Evolutionary conservation across 2,888 invertebrate genomes (phyloP).

Genomic region (Spodoptera exigua): DNA sequence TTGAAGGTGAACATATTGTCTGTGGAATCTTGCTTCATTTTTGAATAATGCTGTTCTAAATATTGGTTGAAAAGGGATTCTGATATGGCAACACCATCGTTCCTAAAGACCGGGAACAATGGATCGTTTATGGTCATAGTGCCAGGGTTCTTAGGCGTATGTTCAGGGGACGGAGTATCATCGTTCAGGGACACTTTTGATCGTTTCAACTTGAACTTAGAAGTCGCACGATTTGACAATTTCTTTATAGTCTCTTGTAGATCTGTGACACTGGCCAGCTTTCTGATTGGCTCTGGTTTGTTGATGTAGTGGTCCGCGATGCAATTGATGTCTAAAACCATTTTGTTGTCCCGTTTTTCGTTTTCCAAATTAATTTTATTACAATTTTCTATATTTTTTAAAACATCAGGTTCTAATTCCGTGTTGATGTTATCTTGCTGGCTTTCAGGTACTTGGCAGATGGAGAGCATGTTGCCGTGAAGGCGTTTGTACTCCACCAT

Average conservation of each 20-base stretch:
- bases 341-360: slow-evolving; percentile 79
- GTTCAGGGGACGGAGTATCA: slow-evolving; percentile 75
- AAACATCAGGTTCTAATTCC: slow-evolving; percentile 76
- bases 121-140: slow-evolving; percentile 94
- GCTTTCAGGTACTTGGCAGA: slow-evolving; percentile 91
- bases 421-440: slow-evolving; percentile 82
- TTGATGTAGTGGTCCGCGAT: slow-evolving; percentile 86
- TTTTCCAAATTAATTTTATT: slow-evolving; percentile 73
- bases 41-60: slow-evolving; percentile 90
- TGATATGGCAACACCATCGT: slow-evolving; percentile 92
- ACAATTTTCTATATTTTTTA: slow-evolving; percentile 79
- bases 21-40: slow-evolving; percentile 84
- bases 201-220: slow-evolving; percentile 86
- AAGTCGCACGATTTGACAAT: slow-evolving; percentile 88
- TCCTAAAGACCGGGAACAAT: slow-evolving; percentile 93
- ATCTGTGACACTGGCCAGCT: slow-evolving; percentile 90
- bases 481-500: slow-evolving; percentile 93
- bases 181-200: slow-evolving; percentile 69
- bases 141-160: slow-evolving; percentile 77
- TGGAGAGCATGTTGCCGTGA: slow-evolving; percentile 92
- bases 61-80: slow-evolving; percentile 92
- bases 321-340: slow-evolving; percentile 79
- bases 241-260: slow-evolving; percentile 90
- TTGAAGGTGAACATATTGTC: slow-evolving; percentile 83
- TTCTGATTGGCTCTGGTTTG: slow-evolving; percentile 83